Evolutionary conservation across 2,113 vertebrate genomes (phyloP).

Genomic region (Paradoxurus hermaphroditus): DNA sequence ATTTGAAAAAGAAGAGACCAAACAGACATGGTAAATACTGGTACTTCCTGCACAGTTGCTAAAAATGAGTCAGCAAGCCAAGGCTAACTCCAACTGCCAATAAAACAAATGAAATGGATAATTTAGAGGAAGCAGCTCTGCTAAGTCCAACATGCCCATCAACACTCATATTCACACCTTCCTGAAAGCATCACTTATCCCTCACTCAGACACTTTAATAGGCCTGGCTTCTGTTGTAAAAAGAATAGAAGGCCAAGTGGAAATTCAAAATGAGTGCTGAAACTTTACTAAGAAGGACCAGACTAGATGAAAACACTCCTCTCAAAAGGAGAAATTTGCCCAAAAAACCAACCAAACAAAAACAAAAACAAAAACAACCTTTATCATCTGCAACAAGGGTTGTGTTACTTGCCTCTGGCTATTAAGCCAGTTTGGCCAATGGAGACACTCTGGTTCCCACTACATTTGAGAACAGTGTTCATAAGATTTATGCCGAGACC

Average conservation of each 20-base stretch:
- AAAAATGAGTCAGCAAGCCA: conserved; percentile 47
- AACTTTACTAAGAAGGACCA: neutral
- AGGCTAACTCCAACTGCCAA: conserved; percentile 12
- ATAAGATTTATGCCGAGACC: neutral
- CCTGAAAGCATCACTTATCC: conserved; percentile 30
- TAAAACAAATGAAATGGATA: conserved; percentile 44
- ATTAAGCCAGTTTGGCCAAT: neutral
- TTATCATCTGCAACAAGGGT: neutral
- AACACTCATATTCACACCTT: conserved; percentile 48
- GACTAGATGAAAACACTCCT: neutral
- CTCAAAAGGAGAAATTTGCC: neutral
- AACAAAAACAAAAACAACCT: no score
- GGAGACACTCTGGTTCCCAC: neutral
- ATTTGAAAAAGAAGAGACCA: neutral
- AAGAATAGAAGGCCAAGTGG: neutral
- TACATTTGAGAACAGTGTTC: neutral
- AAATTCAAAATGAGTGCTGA: conserved; percentile 41
- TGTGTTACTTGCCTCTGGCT: neutral
- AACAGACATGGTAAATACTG: neutral
- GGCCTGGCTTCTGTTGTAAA: conserved; percentile 26
- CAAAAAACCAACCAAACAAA: neutral
- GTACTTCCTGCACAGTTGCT: neutral
- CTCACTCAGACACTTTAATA: neutral
- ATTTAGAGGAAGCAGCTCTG: conserved; percentile 42
- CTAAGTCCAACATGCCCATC: conserved; percentile 13